Evolutionary conservation across 2,888 invertebrate species (phyloP).

Genomic region (Callosobruchus maculatus): DNA sequence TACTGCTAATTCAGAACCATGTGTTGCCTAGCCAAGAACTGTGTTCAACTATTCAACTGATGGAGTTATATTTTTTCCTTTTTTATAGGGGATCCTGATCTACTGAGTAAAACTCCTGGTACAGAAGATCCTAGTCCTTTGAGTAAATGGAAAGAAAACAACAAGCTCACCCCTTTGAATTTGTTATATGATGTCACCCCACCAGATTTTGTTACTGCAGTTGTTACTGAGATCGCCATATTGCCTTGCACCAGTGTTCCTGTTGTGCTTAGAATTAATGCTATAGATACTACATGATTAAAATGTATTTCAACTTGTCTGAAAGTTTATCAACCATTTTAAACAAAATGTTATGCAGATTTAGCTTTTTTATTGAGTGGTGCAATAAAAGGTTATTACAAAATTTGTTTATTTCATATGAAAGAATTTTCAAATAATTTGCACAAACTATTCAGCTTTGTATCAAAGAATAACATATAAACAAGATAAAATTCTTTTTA

Average conservation of each 20-base stretch:
- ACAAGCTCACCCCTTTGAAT: slow-evolving; percentile 67
- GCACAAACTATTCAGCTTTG: too few relatives aligned
- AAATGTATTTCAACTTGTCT: slow-evolving; percentile 1
- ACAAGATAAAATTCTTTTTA: too few relatives aligned
- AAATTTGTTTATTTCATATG: too few relatives aligned
- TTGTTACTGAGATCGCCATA: slow-evolving; percentile 92
- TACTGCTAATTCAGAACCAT: too few relatives aligned
- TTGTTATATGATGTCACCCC: slow-evolving; percentile 92
- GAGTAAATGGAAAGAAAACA: slow-evolving; percentile 32
- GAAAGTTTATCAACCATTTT: slow-evolving; percentile 7
- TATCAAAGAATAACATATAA: too few relatives aligned
- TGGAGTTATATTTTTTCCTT: too few relatives aligned
- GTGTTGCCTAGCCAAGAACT: too few relatives aligned
- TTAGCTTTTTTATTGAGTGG: not conserved
- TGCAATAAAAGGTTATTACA: not conserved
- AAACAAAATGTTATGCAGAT: not conserved
- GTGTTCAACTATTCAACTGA: too few relatives aligned
- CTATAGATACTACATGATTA: slow-evolving; percentile 53
- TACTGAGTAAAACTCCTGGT: slow-evolving; percentile 53
- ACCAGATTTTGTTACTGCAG: slow-evolving; percentile 85
- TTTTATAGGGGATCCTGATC: slow-evolving; percentile 74
- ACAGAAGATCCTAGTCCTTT: slow-evolving; percentile 53
- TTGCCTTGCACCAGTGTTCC: slow-evolving; percentile 95
- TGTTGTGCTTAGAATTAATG: slow-evolving; percentile 86
- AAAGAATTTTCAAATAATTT: too few relatives aligned